phyloP scores from a whole-genome alignment of 2,113 vertebrate genomes.

The Epinephelus cyanopodus region DNA sequence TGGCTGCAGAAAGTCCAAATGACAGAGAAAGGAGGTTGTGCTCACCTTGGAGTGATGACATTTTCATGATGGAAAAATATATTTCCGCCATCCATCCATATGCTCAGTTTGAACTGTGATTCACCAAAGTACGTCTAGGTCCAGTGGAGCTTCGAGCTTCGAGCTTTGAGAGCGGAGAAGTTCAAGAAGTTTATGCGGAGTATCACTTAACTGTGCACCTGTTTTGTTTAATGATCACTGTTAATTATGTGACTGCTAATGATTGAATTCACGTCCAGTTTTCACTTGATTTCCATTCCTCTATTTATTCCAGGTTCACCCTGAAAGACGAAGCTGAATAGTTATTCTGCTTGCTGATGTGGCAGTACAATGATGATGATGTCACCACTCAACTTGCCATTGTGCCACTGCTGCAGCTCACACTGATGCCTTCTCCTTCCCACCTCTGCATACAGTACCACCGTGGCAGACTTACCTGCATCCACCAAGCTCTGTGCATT shows the following conservation, averaged over 20 bases:
- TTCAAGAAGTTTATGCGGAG: not conserved
- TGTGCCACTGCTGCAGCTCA: slow-evolving; percentile 60
- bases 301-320: slow-evolving; percentile 76
- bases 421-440: slow-evolving; percentile 71
- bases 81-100: not conserved
- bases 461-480: slow-evolving; percentile 42
- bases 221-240: not conserved
- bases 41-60: not conserved
- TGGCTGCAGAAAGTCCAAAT: not conserved
- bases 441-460: slow-evolving; percentile 18
- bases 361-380: not conserved
- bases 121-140: not conserved
- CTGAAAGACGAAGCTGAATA: slow-evolving; percentile 80
- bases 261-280: not conserved
- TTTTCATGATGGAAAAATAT: not conserved
- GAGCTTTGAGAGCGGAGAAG: not conserved
- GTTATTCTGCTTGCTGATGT: slow-evolving; percentile 9
- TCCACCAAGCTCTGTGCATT: slow-evolving; percentile 48
- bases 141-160: not conserved
- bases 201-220: not conserved
- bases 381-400: not conserved
- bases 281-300: not conserved
- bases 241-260: not conserved
- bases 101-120: not conserved
- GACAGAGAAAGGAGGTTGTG: not conserved